Conservation (phyloP, 2,888 invertebrate genomes). For the Drosophila peninsularis region DNA sequence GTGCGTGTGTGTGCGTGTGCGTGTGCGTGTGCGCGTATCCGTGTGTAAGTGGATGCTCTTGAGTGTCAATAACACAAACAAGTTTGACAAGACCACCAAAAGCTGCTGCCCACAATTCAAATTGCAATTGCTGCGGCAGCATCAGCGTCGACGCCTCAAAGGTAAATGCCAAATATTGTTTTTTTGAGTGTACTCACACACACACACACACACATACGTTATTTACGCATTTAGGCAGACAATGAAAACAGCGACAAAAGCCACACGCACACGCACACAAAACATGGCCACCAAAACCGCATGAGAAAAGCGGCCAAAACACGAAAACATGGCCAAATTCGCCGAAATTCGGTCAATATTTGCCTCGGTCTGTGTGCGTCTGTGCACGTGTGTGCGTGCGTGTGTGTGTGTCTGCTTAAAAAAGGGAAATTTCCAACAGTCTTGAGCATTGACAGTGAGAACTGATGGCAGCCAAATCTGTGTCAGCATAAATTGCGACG, state of each 20-base stretch:
- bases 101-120: constrained; percentile 40
- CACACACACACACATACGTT: constrained; percentile 23
- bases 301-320: constrained; percentile 39
- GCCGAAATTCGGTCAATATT: constrained; percentile 78
- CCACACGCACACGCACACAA: constrained; percentile 31
- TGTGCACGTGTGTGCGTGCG: constrained; percentile 1
- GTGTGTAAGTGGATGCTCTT: constrained; percentile 44
- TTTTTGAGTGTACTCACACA: constrained; percentile 5
- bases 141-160: constrained; percentile 19
- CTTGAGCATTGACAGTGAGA: constrained; percentile 31
- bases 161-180: constrained; percentile 33
- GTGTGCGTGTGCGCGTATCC: constrained; percentile 23
- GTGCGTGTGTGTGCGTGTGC: constrained; percentile 25
- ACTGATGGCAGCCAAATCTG: constrained; percentile 37
- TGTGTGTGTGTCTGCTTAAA: constrained; percentile 16
- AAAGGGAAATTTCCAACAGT: constrained; percentile 52
- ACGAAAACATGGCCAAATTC: constrained; percentile 52
- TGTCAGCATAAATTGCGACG: constrained; percentile 58
- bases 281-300: constrained; percentile 47
- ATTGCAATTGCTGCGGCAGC: constrained; percentile 35
- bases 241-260: constrained; percentile 51
- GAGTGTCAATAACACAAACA: constrained; percentile 70
- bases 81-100: constrained; percentile 49
- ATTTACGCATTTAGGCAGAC: constrained; percentile 55
- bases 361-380: constrained; percentile 23